These are phyloP conservation scores for Hermaeophaga mercurialis DNA, from an alignment of 2,888 invertebrate genomes.

Conservation along the genomic window DNA sequence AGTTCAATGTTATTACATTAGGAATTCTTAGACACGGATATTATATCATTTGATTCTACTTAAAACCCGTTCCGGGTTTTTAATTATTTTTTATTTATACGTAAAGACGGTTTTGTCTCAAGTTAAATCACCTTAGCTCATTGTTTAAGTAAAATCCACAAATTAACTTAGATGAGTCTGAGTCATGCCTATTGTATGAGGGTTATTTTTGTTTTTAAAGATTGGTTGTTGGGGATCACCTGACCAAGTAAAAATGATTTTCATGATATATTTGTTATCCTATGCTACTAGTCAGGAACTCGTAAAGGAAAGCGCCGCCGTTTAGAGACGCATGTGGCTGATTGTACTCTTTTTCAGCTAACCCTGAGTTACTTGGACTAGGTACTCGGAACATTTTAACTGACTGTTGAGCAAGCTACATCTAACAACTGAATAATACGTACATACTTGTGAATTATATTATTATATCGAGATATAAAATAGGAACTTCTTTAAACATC, in stretches of 20 bases:
- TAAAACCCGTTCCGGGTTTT: too few relatives aligned
- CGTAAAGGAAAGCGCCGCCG: constrained; percentile 54
- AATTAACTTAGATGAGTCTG: too few relatives aligned
- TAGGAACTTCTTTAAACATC: constrained; percentile 61
- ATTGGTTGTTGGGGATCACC: neutral
- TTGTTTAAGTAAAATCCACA: too few relatives aligned
- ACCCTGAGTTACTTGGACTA: constrained; percentile 58
- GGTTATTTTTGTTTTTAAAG: too few relatives aligned
- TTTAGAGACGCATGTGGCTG: constrained; percentile 47
- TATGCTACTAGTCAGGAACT: constrained; percentile 57
- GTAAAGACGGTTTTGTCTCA: too few relatives aligned
- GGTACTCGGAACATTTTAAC: constrained; percentile 54
- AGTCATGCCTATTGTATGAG: too few relatives aligned
- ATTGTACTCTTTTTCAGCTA: constrained; percentile 59
- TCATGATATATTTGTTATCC: constrained; percentile 34
- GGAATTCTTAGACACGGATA: too few relatives aligned
- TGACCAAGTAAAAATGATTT: constrained; percentile 23
- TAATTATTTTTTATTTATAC: too few relatives aligned
- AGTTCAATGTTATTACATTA: too few relatives aligned
- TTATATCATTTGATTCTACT: too few relatives aligned
- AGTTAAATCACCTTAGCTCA: too few relatives aligned
- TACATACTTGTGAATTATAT: constrained; percentile 56
- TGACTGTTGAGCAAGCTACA: constrained; percentile 60
- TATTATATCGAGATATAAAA: constrained; percentile 59
- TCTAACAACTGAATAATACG: constrained; percentile 58